These are phyloP conservation scores for Erpetoichthys calabaricus DNA, from an alignment of 2,797 vertebrate genomes.

Conservation along the genomic window DNA sequence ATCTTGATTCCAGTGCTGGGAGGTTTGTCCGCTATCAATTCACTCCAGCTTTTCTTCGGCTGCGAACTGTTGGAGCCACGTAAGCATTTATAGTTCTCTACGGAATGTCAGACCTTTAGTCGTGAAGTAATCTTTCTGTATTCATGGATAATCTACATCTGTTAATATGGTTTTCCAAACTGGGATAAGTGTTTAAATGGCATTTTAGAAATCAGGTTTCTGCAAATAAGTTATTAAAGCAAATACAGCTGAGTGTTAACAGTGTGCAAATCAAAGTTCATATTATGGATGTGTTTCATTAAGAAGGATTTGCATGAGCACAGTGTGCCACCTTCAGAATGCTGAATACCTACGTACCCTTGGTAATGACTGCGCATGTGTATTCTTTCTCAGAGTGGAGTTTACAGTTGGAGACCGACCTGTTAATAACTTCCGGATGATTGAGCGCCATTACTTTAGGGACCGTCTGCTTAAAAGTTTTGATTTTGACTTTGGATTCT, in stretches of 20 bases:
- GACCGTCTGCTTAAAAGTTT: conserved; percentile 93
- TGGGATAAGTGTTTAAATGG: no score
- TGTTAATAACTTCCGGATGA: conserved; percentile 91
- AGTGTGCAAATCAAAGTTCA: no score
- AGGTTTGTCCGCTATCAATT: conserved; percentile 97
- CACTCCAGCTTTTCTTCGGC: conserved; percentile 85
- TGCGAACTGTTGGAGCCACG: conserved; percentile 90
- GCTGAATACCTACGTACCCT: no score
- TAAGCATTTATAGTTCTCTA: conserved; percentile 35
- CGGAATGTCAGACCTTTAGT: neutral
- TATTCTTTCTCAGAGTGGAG: conserved; percentile 65
- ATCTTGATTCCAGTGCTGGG: conserved; percentile 68
- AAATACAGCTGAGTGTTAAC: no score
- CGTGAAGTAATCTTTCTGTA: neutral
- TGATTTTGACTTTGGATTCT: conserved; percentile 97
- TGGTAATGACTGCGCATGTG: neutral
- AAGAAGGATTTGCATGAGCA: no score
- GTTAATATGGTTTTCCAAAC: no score
- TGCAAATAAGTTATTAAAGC: no score
- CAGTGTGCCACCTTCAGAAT: no score
- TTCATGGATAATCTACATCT: no score
- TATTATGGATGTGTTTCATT: no score
- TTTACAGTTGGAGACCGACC: conserved; percentile 91
- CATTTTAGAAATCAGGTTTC: no score
- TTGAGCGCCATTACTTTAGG: conserved; percentile 92